Evolutionary conservation across 2,888 invertebrate species (phyloP).

Genomic region (Agrotis clavis): DNA sequence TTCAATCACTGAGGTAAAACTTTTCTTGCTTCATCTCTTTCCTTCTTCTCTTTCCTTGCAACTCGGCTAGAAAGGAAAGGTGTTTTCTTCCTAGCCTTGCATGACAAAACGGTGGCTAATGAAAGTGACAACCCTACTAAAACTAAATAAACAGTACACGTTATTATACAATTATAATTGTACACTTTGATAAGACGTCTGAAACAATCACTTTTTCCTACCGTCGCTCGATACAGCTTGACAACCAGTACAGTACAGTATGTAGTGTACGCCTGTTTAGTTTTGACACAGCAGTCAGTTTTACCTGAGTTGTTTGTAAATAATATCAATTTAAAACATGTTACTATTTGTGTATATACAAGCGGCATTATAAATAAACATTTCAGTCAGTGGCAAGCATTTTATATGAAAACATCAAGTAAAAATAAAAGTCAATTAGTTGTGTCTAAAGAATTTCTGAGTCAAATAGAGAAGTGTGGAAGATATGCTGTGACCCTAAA

Average conservation of each 20-base stretch:
- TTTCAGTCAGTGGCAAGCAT: neutral
- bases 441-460: too few relatives aligned
- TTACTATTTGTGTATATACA: constrained; percentile 15
- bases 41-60: too few relatives aligned
- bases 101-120: neutral
- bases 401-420: neutral
- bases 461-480: too few relatives aligned
- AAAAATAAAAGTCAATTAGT: neutral
- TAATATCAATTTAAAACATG: neutral
- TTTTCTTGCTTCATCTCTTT: too few relatives aligned
- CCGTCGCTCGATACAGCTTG: constrained; percentile 6
- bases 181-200: neutral
- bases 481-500: too few relatives aligned
- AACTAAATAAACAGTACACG: neutral
- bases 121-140: constrained; percentile 19
- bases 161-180: constrained; percentile 26
- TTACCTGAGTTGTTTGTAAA: constrained; percentile 9
- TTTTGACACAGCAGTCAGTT: neutral
- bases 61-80: too few relatives aligned
- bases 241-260: neutral
- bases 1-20: too few relatives aligned
- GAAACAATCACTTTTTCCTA: constrained; percentile 8
- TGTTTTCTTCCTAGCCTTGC: too few relatives aligned
- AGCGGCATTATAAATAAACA: neutral
- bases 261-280: too few relatives aligned